Percentiles rank a stretch among this genome's conserved stretches.
These are phyloP conservation scores for Archegozetes longisetosus DNA, from an alignment of 1,140 invertebrate genomes.

Conservation along the genomic window DNA sequence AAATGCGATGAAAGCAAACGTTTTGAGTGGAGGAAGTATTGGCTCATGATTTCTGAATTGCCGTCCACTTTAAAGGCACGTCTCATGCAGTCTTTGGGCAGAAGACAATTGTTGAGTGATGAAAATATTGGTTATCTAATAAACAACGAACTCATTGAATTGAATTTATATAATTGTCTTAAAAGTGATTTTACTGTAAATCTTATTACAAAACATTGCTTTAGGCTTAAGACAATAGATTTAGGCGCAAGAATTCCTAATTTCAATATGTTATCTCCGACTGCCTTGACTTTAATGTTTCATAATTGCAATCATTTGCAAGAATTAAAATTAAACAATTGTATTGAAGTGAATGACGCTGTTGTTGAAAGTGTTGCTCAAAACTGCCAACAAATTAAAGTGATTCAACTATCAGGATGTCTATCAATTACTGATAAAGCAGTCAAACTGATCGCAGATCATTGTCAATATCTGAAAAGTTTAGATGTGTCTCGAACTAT, in stretches of 20 bases:
- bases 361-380: not conserved
- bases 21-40: not conserved
- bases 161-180: not conserved
- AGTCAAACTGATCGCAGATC: not conserved
- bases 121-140: not conserved
- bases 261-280: not conserved
- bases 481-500: not conserved
- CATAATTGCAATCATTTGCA: not conserved
- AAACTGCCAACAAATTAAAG: not conserved
- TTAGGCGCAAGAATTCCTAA: not conserved
- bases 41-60: not conserved
- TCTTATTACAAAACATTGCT: not conserved
- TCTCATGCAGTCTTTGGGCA: not conserved
- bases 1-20: not conserved
- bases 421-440: not conserved
- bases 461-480: not conserved
- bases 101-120: not conserved
- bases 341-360: not conserved
- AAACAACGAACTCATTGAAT: not conserved
- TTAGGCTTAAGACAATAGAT: not conserved
- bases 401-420: not conserved
- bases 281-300: not conserved
- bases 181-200: not conserved
- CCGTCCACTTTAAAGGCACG: not conserved
- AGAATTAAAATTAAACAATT: not conserved